Conservation (phyloP, 2,113 vertebrate genomes). For the Morone saxatilis region DNA sequence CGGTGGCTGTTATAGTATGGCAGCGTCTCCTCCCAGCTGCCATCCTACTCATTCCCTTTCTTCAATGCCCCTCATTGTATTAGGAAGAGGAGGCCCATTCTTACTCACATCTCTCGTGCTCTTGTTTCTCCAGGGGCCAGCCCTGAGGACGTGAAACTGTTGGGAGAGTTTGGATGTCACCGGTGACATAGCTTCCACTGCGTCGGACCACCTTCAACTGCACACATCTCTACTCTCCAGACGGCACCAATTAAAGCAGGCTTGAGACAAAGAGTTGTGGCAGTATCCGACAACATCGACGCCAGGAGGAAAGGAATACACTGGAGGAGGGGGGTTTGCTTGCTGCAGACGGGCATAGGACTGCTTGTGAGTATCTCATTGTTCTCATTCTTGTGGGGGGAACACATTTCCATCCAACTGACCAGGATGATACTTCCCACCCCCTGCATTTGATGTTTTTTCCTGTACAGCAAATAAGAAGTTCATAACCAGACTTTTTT, state of each 20-base stretch:
- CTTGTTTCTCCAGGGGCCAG: conserved; percentile 79
- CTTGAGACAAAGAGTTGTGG: conserved; percentile 58
- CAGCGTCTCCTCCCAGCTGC: conserved; percentile 67
- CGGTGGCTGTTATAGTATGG: conserved; percentile 45
- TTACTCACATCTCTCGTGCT: conserved; percentile 76
- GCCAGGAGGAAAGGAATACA: conserved; percentile 40
- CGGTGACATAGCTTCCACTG: conserved; percentile 41
- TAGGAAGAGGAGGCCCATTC: conserved; percentile 78
- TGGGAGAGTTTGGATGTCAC: conserved; percentile 70
- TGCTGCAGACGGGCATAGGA: conserved; percentile 45
- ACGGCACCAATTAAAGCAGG: conserved; percentile 42
- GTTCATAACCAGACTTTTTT: conserved; percentile 22
- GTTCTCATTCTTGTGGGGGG: conserved; percentile 41
- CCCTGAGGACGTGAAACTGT: conserved; percentile 70
- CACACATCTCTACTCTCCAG: conserved; percentile 37
- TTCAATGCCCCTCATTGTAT: conserved; percentile 77
- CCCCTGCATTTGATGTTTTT: neutral
- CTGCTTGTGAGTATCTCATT: conserved; percentile 81
- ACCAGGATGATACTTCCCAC: neutral
- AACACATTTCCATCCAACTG: conserved; percentile 41
- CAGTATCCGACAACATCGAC: conserved; percentile 42
- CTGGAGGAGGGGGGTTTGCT: conserved; percentile 49
- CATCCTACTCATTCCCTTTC: conserved; percentile 55
- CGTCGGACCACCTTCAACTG: conserved; percentile 37
- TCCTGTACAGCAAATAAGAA: conserved; percentile 8